These are phyloP conservation scores for Cepphus grylle DNA, from an alignment of 2,113 vertebrate genomes.

Conservation along the genomic window DNA sequence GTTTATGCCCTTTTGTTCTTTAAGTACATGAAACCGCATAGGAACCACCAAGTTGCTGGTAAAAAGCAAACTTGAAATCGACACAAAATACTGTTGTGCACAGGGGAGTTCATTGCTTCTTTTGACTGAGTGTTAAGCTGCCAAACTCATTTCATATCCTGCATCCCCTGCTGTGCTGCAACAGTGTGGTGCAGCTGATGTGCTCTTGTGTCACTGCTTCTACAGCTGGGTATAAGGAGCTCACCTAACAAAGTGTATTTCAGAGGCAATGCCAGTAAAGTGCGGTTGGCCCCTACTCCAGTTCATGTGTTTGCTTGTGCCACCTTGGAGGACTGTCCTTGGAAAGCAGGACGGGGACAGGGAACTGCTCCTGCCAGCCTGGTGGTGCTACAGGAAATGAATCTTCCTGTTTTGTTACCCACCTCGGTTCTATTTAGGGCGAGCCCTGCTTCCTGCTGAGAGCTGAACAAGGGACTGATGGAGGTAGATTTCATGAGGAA, in stretches of 20 bases:
- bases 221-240: background rate
- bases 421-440: conserved; percentile 2
- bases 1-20: background rate
- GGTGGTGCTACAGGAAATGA: conserved; percentile 17
- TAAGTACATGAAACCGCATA: background rate
- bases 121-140: background rate
- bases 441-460: conserved; percentile 18
- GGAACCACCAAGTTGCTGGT: background rate
- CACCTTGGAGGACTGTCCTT: background rate
- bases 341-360: background rate
- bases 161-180: background rate
- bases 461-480: background rate
- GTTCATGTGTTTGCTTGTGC: background rate
- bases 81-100: background rate
- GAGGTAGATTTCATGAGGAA: background rate
- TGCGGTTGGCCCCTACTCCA: background rate
- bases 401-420: conserved; percentile 54
- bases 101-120: background rate
- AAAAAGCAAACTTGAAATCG: background rate
- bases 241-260: background rate
- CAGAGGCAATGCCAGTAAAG: background rate
- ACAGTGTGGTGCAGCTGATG: background rate
- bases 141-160: background rate
- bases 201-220: background rate
- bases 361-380: background rate